Conservation (phyloP, 2,888 invertebrate genomes). For the Plusia festucae region DNA sequence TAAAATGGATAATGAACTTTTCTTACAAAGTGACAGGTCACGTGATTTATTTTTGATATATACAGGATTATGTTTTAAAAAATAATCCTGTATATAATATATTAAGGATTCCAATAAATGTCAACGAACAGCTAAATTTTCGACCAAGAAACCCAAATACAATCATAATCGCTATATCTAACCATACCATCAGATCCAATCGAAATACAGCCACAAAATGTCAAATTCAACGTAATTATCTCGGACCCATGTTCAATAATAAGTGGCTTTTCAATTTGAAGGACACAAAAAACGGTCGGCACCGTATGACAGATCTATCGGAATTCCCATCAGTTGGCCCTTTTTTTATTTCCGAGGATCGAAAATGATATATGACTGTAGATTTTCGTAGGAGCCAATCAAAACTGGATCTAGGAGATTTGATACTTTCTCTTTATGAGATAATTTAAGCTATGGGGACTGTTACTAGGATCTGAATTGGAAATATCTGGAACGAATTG, state of each 20-base stretch:
- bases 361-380: conserved; percentile 16
- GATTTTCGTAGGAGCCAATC: conserved; percentile 1
- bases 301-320: conserved; percentile 2
- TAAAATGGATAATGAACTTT: too few relatives aligned
- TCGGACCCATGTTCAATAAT: conserved; percentile 36
- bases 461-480: neutral
- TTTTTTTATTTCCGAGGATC: conserved; percentile 18
- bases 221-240: conserved; percentile 41
- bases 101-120: too few relatives aligned
- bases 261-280: conserved; percentile 17
- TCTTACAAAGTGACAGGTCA: too few relatives aligned
- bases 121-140: too few relatives aligned
- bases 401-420: neutral
- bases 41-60: too few relatives aligned
- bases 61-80: too few relatives aligned
- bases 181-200: neutral
- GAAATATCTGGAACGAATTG: neutral
- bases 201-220: neutral
- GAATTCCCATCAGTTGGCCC: neutral
- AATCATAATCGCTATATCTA: too few relatives aligned
- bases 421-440: neutral
- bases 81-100: too few relatives aligned
- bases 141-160: too few relatives aligned
- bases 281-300: conserved; percentile 9
- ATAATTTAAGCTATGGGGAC: neutral